phyloP scores from a whole-genome alignment of 2,113 vertebrate species.

The Prolemur simus region DNA sequence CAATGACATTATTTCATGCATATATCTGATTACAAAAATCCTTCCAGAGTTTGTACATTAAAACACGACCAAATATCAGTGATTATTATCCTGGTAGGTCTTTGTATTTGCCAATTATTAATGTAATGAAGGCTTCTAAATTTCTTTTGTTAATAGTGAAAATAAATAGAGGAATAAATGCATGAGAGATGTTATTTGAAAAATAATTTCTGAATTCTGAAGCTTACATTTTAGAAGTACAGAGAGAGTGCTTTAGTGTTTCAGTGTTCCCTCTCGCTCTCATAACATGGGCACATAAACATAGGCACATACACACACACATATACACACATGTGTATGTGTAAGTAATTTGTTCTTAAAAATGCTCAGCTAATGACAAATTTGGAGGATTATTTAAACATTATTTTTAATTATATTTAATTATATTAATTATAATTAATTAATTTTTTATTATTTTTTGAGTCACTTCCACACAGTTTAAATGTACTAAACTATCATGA shows the following conservation, averaged over 20 bases:
- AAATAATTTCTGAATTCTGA: background rate
- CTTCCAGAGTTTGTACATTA: background rate
- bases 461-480: background rate
- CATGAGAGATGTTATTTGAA: background rate
- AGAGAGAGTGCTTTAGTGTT: background rate
- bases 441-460: background rate
- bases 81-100: background rate
- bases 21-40: slow-evolving; percentile 5
- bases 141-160: slow-evolving; percentile 35
- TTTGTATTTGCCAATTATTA: slow-evolving; percentile 29
- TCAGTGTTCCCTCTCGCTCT: background rate
- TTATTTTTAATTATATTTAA: too few species aligned
- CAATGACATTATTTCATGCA: background rate
- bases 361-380: background rate
- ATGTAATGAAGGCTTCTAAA: background rate
- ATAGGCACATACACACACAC: background rate
- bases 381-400: background rate
- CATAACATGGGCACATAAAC: background rate
- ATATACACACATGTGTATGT: background rate
- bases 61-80: background rate
- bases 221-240: background rate
- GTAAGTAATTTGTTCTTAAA: background rate
- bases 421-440: too few species aligned
- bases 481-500: background rate
- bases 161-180: background rate